Evolutionary conservation across 2,797 vertebrate genomes (phyloP).

Genomic region (Myotis pilosus): DNA sequence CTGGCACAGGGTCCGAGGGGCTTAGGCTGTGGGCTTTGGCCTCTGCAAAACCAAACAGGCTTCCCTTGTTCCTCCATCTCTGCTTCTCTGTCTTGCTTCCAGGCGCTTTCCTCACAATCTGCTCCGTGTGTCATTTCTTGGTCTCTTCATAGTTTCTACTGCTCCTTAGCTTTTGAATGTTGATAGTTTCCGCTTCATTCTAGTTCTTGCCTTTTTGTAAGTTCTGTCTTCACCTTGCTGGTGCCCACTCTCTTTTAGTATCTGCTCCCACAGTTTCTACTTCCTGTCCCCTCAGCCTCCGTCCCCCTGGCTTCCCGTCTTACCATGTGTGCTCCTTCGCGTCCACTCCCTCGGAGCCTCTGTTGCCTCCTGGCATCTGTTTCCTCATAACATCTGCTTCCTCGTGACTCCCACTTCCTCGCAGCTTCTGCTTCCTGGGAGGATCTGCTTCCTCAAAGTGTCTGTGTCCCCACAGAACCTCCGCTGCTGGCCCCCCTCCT

Average conservation of each 20-base stretch:
- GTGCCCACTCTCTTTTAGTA: fast-evolving
- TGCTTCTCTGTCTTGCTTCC: not conserved
- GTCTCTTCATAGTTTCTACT: fast-evolving
- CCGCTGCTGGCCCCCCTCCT: fast-evolving
- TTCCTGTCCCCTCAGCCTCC: not conserved
- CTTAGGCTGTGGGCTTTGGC: fast-evolving
- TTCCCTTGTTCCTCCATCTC: not conserved
- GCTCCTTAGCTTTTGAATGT: not conserved
- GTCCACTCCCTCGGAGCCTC: not conserved
- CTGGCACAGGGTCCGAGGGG: fast-evolving
- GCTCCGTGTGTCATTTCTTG: fast-evolving
- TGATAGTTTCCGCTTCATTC: not conserved
- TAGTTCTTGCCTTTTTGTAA: not conserved
- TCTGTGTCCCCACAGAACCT: not conserved
- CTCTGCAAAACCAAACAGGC: fast-evolving
- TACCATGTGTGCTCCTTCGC: not conserved
- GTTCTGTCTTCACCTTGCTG: not conserved
- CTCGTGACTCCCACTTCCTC: not conserved
- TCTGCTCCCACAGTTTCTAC: not conserved
- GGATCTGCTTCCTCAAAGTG: fast-evolving
- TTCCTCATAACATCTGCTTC: not conserved
- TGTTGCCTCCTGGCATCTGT: not conserved
- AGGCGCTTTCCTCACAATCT: fast-evolving
- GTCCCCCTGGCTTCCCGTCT: not conserved
- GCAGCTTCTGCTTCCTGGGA: not conserved